Evolutionary conservation across 2,888 invertebrate species (phyloP), one percentile per base, ranked within the genome.

Genomic region (Troides oblongomaculatus): DNA sequence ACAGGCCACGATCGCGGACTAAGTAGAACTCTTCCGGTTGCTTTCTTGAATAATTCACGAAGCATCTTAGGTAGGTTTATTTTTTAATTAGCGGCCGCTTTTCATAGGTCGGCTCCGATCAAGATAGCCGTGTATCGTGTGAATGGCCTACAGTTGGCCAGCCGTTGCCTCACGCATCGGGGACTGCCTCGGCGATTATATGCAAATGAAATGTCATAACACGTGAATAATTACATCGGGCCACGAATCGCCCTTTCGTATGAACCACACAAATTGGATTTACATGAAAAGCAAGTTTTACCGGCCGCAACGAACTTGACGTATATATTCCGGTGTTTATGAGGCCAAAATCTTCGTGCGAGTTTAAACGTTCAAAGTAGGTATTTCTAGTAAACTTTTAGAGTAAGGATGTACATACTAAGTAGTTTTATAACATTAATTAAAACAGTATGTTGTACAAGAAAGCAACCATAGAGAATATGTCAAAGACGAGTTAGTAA

Each of bases 141-240:
- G 92, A 92, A 92, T 90, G 90, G 90, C 92, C 90, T 88, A 84
- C 86, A 82, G 80, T 84, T 78, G 81, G 80, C 80, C 79, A 78
- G 76, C 66, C 80, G 83, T 89, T 89, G 83, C 90, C 90, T 90
- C 91, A 92, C 91, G 91, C 89, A 90, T 84, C 84, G 84, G 76
- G 83, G 84, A 79, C 86, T 85, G 84, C 83, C 82, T 84, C 80
- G 82, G 81, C 92, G 92, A 92, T 92, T 92, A 92, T 92, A 92
- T 92, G 90, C 86, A 90, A 92, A 92, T 92, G 87, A 85, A 89
- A 92, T 91, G 92, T 92, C 92, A 92, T 92, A 92, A 92, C 90
- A 91, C 81, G 86, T 92, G 92, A 92, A 92, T 92, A 92, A 92
- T 92, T 89, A 91, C 90, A 84, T 81, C 86, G 84, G 85, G 82